Evolutionary conservation across 92 coral and sea anemone species (phyloP), one percentile per base, ranked within the genome.

Genomic region (Bergia sp.): DNA sequence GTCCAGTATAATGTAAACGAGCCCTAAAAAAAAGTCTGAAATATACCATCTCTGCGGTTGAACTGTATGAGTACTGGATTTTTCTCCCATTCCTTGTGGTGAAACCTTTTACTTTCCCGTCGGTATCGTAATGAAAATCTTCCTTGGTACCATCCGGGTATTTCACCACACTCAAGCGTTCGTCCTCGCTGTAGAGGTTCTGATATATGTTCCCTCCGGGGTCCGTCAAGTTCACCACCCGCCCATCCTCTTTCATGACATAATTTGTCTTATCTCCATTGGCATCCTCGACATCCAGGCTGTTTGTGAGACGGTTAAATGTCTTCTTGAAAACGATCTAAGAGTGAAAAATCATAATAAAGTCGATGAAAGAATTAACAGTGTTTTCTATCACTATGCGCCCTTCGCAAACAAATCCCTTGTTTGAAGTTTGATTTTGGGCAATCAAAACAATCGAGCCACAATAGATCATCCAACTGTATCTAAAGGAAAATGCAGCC

Each of bases 131-230:
- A 36, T 87, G 88, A 77, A 88, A 82, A 16, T 57, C 65, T 37
- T 93, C 95, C 23, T 10, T 83, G 61, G 57, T 84, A 2, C 89
- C 93, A 76, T 93, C 97, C 39, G 97, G 95, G 74, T 93, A 92
- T 47, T 75, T 92, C 55, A 92, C 91, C 72, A 74, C 84, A 71
- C 76, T 55, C 49, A 94, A 49, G 11, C 66, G 76, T 49, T 42
- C 75, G 1, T 86, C 61, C 50, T 69, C 55, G 80, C 88, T 89
- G 85, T 92, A 94, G 42, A 71, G 79, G 18, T 89, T 86, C 67
- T 89, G 89, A 73, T 93, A 94, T 45, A 71, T 90, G 83, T 79
- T 86, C 18, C 97, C 95, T 37, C 80, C 91, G 11, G 92, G 86
- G 85, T 93, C 96, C 38, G 94, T 93, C 77, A 89, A 84, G 86